Conservation (phyloP, 2,797 vertebrate genomes). For the Leptatherina wallacei region DNA sequence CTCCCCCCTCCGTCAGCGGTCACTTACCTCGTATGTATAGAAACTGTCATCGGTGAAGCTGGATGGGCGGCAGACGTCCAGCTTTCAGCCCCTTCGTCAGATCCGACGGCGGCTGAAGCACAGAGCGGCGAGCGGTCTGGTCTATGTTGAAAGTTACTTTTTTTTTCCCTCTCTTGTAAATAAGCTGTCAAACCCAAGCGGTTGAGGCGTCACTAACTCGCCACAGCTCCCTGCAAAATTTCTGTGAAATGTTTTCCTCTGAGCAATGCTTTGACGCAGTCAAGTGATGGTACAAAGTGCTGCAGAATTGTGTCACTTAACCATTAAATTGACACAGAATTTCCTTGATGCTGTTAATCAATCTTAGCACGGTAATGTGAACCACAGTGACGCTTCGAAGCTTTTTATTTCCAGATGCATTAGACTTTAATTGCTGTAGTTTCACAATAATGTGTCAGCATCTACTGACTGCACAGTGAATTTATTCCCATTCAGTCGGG, state of each 20-base stretch:
- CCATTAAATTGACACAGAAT: slow-evolving; percentile 49
- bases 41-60: slow-evolving; percentile 24
- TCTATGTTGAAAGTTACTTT: slow-evolving; percentile 9
- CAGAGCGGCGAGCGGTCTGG: slow-evolving; percentile 7
- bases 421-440: slow-evolving; percentile 30
- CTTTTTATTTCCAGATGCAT: slow-evolving; percentile 15
- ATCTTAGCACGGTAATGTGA: slow-evolving; percentile 50
- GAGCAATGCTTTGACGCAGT: slow-evolving; percentile 36
- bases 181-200: slow-evolving; percentile 14
- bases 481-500: slow-evolving; percentile 2
- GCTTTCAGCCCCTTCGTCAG: background rate
- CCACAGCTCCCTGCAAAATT: slow-evolving; percentile 13
- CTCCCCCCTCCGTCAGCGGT: slow-evolving; percentile 27
- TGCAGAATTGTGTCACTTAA: background rate
- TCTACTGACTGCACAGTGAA: slow-evolving; percentile 55
- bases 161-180: slow-evolving; percentile 13
- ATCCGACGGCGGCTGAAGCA: slow-evolving; percentile 24
- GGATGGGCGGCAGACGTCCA: slow-evolving; percentile 29
- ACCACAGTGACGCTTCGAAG: slow-evolving; percentile 25
- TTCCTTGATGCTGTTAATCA: slow-evolving; percentile 35
- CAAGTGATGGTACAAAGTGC: slow-evolving; percentile 30
- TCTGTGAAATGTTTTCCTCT: slow-evolving; percentile 16
- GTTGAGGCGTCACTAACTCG: slow-evolving; percentile 20
- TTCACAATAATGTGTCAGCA: slow-evolving; percentile 32
- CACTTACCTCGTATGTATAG: slow-evolving; percentile 61